phyloP scores from a whole-genome alignment of 2,797 vertebrate genomes.

The Oryzias sinensis region DNA sequence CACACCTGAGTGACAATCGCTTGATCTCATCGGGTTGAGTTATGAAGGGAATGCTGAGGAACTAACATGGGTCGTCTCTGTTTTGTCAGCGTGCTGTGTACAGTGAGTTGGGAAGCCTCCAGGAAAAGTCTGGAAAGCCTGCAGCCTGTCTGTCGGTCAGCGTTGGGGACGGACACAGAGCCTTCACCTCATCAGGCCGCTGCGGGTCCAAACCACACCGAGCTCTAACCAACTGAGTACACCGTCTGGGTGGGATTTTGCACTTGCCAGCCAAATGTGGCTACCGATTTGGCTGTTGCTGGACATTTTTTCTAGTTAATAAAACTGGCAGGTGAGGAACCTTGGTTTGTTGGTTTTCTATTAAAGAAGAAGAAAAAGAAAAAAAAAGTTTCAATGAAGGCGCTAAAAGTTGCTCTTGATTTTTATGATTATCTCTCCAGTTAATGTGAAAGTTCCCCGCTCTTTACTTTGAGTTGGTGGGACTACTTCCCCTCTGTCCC shows the following conservation, averaged over 20 bases:
- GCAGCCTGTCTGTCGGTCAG: constrained; percentile 12
- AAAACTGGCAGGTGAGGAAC: constrained; percentile 32
- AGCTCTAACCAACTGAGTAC: constrained; percentile 29
- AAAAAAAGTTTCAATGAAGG: constrained; percentile 5
- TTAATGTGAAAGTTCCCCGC: constrained; percentile 37
- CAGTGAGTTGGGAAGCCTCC: constrained; percentile 52
- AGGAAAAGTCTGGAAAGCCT: constrained; percentile 17
- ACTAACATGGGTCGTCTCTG: constrained; percentile 15
- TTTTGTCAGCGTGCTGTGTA: constrained; percentile 72
- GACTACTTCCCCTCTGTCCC: constrained; percentile 30
- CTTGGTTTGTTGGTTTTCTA: constrained; percentile 25
- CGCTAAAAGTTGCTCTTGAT: constrained; percentile 30
- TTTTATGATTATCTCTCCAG: constrained; percentile 34
- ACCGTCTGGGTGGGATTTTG: constrained; percentile 39
- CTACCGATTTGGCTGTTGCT: constrained; percentile 37
- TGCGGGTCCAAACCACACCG: constrained; percentile 29
- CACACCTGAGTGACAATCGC: no score
- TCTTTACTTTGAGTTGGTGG: constrained; percentile 22
- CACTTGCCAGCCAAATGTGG: constrained; percentile 23
- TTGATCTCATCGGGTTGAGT: no score
- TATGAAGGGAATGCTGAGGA: neutral
- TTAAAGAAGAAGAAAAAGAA: no score
- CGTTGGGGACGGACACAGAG: constrained; percentile 17
- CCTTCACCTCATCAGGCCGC: constrained; percentile 31
- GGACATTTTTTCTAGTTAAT: constrained; percentile 29